Evolutionary conservation across 2,797 vertebrate species (phyloP).

Genomic region (Numenius phaeopus): DNA sequence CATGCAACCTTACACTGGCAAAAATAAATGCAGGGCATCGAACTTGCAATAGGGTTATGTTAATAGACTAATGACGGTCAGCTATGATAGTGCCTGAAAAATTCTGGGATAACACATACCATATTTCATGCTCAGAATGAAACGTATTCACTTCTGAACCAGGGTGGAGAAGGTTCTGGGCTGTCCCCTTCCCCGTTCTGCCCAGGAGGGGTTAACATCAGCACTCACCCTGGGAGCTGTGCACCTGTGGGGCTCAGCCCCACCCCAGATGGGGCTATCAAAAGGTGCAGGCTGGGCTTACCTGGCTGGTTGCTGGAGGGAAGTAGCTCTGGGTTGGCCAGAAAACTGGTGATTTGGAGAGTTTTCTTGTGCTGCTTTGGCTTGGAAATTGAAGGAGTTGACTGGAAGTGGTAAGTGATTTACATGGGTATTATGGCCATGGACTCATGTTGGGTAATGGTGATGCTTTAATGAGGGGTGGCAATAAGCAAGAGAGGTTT

Average conservation of each 20-base stretch:
- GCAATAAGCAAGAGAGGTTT: not conserved
- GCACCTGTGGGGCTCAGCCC: not conserved
- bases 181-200: rapidly evolving
- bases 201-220: not conserved
- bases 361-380: not conserved
- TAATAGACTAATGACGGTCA: not conserved
- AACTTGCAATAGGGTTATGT: not conserved
- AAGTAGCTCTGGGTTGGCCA: rapidly evolving
- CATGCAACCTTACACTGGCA: not conserved
- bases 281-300: not conserved
- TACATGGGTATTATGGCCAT: not conserved
- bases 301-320: not conserved
- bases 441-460: not conserved
- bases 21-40: not conserved
- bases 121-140: not conserved
- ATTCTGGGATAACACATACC: not conserved
- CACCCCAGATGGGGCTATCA: not conserved
- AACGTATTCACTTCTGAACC: not conserved
- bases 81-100: not conserved
- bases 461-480: not conserved
- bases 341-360: not conserved
- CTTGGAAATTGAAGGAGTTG: not conserved
- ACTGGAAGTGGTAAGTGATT: not conserved
- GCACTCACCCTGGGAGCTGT: not conserved
- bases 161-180: not conserved